Base-by-base conservation (phyloP, 2,797 vertebrate genomes). In the Luscinia luscinia region DNA sequence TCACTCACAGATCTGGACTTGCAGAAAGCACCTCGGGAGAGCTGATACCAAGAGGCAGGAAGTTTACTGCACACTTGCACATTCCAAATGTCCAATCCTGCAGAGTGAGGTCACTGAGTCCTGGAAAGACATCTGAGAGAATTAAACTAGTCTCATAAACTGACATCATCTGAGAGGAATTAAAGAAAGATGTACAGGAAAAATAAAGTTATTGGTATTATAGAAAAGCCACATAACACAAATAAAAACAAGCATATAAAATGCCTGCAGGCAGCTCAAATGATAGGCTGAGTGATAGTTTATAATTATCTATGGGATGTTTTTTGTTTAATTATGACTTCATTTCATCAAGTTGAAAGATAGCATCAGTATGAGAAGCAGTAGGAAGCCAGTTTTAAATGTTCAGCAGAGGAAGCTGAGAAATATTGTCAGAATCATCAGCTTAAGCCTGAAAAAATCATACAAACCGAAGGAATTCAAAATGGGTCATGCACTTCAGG, bases 51-150 rank as follows among this genome's bases (percentile, higher is more conserved):
- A 82, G 34, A 93, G 68, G 24, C 86, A 96, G 95, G 94, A 95
- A 93, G 88, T 74, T 87, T 77, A 84, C 41, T 73, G 74, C 51
- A 36, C 36, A 74, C 67, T 95, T 88, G 85, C 51, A 68, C 63
- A 94, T 95, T 96, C 93, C 80, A 1, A 87, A 28, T 87, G 77
- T 84, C 93, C 87, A 84, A 27, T 89, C 94, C 92, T 82, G 83
- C 67, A 51, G 78, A 95, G 64, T 91, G 77, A 96, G 93, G 91
- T 96, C 95, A 91, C 58, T 18, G 52, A 78, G 85, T 89, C 93
- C 69, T 96, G 92, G 92, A 95, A 92, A 93, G 70, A 94, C 85
- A 96, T 92, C 85, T 94, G 45, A 96, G 88, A 90, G 34, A 95
- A 59, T 68, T 87, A 87, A 89, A 84, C 54, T 70, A 83, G 93